Evolutionary conservation across 1,140 invertebrate genomes (phyloP).

Genomic region (Psix sp.): DNA sequence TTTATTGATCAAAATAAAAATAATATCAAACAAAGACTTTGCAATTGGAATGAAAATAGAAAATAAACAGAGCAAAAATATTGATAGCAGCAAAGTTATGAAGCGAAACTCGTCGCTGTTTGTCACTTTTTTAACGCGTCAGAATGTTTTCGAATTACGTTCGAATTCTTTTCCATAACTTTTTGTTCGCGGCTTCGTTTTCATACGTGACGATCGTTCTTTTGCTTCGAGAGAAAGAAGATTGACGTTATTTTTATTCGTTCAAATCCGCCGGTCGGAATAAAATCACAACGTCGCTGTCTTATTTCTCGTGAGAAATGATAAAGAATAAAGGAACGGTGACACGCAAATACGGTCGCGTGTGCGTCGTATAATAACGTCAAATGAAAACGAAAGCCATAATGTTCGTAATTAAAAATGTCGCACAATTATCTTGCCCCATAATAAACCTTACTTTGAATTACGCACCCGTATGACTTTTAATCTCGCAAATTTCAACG

Average conservation of each 20-base stretch:
- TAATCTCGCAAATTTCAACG: constrained; percentile 42
- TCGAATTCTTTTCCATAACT: constrained; percentile 37
- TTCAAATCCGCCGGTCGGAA: constrained; percentile 31
- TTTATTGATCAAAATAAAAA: background rate
- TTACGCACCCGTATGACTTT: constrained; percentile 47
- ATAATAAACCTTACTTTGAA: constrained; percentile 42
- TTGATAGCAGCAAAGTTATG: too few species aligned
- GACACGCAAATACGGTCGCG: constrained; percentile 25
- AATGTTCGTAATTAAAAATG: constrained; percentile 51
- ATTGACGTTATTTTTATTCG: constrained; percentile 52
- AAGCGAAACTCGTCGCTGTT: too few species aligned
- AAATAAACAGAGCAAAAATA: too few species aligned
- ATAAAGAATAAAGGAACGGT: constrained; percentile 39
- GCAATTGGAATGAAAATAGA: too few species aligned
- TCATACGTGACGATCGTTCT: constrained; percentile 31
- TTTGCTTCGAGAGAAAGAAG: constrained; percentile 27
- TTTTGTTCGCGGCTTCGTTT: constrained; percentile 36
- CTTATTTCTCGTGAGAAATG: constrained; percentile 50
- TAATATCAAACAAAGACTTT: constrained; percentile 2
- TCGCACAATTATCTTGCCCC: constrained; percentile 34
- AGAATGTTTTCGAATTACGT: constrained; percentile 2
- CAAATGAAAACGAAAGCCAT: constrained; percentile 41
- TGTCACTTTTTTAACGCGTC: too few species aligned
- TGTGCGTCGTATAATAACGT: constrained; percentile 23
- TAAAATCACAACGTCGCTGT: constrained; percentile 42